Evolutionary conservation across 2,113 vertebrate species (phyloP), one percentile per base, ranked within the genome.

Genomic region (Aptenodytes forsteri): DNA sequence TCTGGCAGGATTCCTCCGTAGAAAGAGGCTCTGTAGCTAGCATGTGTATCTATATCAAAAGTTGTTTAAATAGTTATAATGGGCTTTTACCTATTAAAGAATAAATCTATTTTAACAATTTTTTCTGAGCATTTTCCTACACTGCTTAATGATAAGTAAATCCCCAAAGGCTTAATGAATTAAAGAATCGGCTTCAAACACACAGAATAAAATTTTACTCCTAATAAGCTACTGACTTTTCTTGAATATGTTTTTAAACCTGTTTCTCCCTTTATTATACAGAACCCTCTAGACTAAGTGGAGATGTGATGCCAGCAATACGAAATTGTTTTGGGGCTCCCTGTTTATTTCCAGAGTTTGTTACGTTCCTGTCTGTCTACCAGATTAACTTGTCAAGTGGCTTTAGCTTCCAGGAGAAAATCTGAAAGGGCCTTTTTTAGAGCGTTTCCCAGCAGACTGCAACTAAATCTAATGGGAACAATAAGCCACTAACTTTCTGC

Each of bases 181-280:
- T 89, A 87, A 95, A 93, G 82, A 95, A 93, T 75, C 29, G 54
- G 40, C 66, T 94, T 96, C 92, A 95, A 94, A 96, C 61, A 67
- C 25, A 70, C 9, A 59, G 80, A 96, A 97, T 94, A 96, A 94
- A 94, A 97, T 96, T 89, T 97, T 89, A 89, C 87, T 95, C 59
- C 38, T 92, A 89, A 94, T 36, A 85, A 91, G 79, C 72, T 89
- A n/a, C 42, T 83, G 47, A 66, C 21, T 93, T 90, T 86, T 65
- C 52, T 82, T 79, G 52, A 94, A 50, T 75, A 50, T n/a, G 20
- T 64, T 82, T 88, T 81, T 64, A 93, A 95, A 96, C 89, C 79
- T 83, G 90, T 66, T 95, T 78, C 77, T 85, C 56, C 50, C n/a
- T 93, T 77, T 83, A 72, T 71, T 82, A 91, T 76, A 84, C 80